Conservation (phyloP, 2,113 vertebrate genomes). For the Dipodomys stephensi region DNA sequence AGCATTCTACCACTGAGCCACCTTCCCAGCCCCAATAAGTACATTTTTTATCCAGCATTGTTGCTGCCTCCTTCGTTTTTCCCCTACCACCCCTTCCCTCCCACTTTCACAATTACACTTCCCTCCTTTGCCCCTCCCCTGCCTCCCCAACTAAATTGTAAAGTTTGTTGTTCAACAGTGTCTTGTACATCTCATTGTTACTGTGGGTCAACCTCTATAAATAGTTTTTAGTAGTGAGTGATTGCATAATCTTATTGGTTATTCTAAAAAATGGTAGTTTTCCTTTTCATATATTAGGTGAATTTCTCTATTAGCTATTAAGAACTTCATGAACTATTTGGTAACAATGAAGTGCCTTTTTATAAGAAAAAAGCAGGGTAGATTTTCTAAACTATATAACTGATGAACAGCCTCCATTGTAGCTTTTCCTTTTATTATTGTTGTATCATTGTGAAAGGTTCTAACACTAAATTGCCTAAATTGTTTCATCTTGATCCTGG, state of each 20-base stretch:
- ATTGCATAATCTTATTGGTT: background rate
- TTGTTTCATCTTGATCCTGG: background rate
- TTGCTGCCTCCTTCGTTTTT: too few relatives aligned
- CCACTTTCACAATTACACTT: too few relatives aligned
- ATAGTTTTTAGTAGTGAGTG: slow-evolving; percentile 9
- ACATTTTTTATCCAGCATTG: too few relatives aligned
- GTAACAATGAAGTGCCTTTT: background rate
- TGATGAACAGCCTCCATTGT: background rate
- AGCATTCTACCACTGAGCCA: too few relatives aligned
- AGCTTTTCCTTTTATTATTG: background rate
- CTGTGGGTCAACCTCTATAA: too few relatives aligned
- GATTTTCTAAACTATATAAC: background rate
- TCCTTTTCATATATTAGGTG: background rate
- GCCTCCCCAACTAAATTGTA: too few relatives aligned
- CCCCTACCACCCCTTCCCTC: too few relatives aligned
- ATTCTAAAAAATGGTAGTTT: slow-evolving; percentile 9
- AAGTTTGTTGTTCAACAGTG: too few relatives aligned
- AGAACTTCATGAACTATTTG: slow-evolving; percentile 1
- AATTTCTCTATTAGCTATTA: background rate
- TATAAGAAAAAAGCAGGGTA: slow-evolving; percentile 31
- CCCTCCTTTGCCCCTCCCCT: too few relatives aligned
- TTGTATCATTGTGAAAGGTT: background rate
- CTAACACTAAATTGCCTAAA: background rate
- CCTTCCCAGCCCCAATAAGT: too few relatives aligned
- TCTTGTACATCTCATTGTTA: too few relatives aligned